Evolutionary conservation across 2,113 vertebrate species (phyloP).

Genomic region (Takifugu flavidus): DNA sequence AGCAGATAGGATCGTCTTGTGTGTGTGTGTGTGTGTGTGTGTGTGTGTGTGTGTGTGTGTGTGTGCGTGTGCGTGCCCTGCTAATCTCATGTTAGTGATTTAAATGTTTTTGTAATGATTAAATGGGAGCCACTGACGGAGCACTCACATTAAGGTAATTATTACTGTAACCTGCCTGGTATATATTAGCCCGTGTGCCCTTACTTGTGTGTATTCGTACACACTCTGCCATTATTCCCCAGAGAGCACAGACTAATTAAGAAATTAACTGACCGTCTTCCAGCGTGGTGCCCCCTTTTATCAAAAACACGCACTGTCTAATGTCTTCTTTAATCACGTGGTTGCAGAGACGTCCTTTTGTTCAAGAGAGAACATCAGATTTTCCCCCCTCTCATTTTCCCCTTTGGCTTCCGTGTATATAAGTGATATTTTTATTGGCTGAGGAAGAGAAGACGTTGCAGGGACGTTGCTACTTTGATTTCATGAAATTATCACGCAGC

Average conservation of each 20-base stretch:
- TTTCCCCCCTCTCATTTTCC: background rate
- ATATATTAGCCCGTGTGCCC: slow-evolving; percentile 10
- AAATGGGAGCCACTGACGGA: slow-evolving; percentile 41
- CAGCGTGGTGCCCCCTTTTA: slow-evolving; percentile 16
- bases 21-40: slow-evolving; percentile 1
- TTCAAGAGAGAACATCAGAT: slow-evolving; percentile 33
- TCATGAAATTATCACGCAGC: slow-evolving; percentile 53
- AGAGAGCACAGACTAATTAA: slow-evolving; percentile 42
- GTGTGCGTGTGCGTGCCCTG: background rate
- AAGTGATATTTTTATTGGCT: slow-evolving; percentile 62
- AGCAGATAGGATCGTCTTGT: background rate
- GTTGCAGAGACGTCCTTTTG: slow-evolving; percentile 17
- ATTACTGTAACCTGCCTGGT: slow-evolving; percentile 36
- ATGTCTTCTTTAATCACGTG: background rate
- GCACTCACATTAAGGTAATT: slow-evolving; percentile 56
- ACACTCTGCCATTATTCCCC: slow-evolving; percentile 22
- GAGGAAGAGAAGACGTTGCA: slow-evolving; percentile 57
- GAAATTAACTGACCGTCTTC: slow-evolving; percentile 40
- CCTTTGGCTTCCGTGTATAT: slow-evolving; percentile 36
- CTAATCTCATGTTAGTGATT: slow-evolving; percentile 43
- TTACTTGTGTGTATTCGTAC: slow-evolving; percentile 1
- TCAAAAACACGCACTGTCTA: background rate
- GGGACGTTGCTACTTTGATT: slow-evolving; percentile 43
- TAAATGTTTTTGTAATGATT: slow-evolving; percentile 61
- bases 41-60: background rate